phyloP scores from a whole-genome alignment of 2,797 vertebrate species.

The Tachyglossus aculeatus region DNA sequence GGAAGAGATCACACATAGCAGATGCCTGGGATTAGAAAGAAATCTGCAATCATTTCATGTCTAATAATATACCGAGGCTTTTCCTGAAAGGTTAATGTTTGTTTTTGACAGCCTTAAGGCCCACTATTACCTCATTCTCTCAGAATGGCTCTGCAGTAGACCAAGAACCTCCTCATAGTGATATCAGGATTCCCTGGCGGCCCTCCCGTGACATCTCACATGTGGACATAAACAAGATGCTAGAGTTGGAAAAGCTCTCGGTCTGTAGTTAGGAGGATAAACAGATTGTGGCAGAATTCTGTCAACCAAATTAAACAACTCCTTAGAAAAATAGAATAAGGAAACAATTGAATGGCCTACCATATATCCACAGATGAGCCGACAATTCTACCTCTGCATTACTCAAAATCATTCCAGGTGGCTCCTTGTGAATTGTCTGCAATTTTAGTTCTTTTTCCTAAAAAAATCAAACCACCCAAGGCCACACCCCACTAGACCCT shows the following conservation, averaged over 20 bases:
- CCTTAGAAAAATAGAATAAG: neutral
- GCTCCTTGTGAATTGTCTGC: neutral
- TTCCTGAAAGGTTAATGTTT: neutral
- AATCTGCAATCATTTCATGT: neutral
- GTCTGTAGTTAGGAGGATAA: neutral
- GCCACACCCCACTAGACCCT: neutral
- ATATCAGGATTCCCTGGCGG: neutral
- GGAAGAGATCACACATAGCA: neutral
- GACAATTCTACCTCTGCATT: neutral
- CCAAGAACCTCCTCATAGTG: neutral
- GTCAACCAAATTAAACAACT: neutral
- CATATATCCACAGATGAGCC: neutral
- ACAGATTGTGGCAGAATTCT: slow-evolving; percentile 4
- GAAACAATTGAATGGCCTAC: neutral
- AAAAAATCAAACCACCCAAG: neutral
- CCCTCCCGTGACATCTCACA: neutral
- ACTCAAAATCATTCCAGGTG: neutral
- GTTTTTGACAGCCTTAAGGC: neutral
- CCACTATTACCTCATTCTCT: too few species aligned
- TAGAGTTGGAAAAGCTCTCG: slow-evolving; percentile 1
- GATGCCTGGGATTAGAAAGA: neutral
- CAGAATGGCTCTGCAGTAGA: neutral
- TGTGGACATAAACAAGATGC: slow-evolving; percentile 1
- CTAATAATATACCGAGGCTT: neutral
- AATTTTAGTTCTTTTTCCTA: neutral